Conservation (phyloP, 2,113 vertebrate species). For the Bos javanicus region DNA sequence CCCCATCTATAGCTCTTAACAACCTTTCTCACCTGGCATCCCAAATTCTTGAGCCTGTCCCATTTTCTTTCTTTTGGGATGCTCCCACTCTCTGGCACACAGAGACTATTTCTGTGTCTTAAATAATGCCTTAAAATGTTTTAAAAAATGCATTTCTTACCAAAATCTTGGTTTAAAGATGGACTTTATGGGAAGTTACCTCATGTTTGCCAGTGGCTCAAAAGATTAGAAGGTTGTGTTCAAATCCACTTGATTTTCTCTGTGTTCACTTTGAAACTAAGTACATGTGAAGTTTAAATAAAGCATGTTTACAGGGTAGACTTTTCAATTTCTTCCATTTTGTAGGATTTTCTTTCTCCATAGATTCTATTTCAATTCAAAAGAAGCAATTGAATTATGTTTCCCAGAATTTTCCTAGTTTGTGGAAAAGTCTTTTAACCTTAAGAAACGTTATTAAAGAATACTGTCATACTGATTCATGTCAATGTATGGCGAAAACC, state of each 20-base stretch:
- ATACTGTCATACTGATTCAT: not conserved
- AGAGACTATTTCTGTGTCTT: not conserved
- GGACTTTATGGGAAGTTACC: not conserved
- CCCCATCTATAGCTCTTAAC: not conserved
- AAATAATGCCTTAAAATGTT: not conserved
- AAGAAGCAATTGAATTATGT: not conserved
- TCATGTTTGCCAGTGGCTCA: not conserved
- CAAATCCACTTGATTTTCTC: not conserved
- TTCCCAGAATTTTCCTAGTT: constrained; percentile 20
- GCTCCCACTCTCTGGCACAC: not conserved
- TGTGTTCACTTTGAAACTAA: constrained; percentile 2
- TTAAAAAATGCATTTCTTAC: not conserved
- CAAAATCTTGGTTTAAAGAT: constrained; percentile 23
- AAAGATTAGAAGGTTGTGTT: not conserved
- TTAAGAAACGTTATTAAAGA: not conserved
- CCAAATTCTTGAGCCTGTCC: not conserved
- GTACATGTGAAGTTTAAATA: not conserved
- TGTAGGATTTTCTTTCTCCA: not conserved
- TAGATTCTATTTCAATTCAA: not conserved
- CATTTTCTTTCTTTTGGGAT: not conserved
- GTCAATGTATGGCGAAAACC: not conserved
- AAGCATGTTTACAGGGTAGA: not conserved
- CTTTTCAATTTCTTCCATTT: not conserved
- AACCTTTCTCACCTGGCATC: not conserved
- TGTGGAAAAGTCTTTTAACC: not conserved